Percentiles rank a stretch among this genome's conserved stretches.
These are phyloP conservation scores for Drosophila subpulchrella DNA, from an alignment of 1,140 invertebrate genomes.

Conservation along the genomic window DNA sequence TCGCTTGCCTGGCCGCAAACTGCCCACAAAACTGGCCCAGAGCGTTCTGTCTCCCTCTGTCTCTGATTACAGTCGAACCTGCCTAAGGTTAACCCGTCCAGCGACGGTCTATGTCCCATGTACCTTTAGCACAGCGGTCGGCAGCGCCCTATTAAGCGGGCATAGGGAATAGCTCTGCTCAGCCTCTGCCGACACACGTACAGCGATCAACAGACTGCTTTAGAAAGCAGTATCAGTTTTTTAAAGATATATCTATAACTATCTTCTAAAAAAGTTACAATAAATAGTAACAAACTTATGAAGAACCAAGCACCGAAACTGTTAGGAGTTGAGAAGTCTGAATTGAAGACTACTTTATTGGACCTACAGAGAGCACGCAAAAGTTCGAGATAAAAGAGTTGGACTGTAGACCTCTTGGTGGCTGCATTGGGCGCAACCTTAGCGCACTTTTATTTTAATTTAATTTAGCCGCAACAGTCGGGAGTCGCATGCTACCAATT, in stretches of 20 bases:
- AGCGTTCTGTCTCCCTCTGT: conserved; percentile 18
- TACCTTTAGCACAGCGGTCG: no score
- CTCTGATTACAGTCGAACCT: conserved; percentile 8
- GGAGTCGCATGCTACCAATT: conserved; percentile 61
- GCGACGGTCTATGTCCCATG: no score
- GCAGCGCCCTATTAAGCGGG: no score
- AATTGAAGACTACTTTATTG: neutral
- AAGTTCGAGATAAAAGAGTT: neutral
- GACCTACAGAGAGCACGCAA: neutral
- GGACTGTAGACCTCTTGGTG: conserved; percentile 19
- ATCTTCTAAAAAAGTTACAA: no score
- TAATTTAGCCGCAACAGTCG: conserved; percentile 69
- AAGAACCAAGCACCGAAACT: no score
- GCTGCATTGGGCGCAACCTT: conserved; percentile 63
- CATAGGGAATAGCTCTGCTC: no score
- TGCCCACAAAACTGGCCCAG: conserved; percentile 70
- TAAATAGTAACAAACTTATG: no score
- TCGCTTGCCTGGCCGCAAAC: conserved; percentile 42
- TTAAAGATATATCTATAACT: no score
- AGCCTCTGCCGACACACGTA: no score
- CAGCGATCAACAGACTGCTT: no score
- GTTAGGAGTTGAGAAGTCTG: neutral
- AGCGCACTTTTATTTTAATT: conserved; percentile 76
- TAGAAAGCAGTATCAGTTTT: no score
- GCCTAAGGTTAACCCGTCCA: neutral